Percentiles rank a stretch among this genome's conserved stretches.
Evolutionary conservation across 2,888 invertebrate genomes (phyloP).

Genomic region (Orthosia incerta): DNA sequence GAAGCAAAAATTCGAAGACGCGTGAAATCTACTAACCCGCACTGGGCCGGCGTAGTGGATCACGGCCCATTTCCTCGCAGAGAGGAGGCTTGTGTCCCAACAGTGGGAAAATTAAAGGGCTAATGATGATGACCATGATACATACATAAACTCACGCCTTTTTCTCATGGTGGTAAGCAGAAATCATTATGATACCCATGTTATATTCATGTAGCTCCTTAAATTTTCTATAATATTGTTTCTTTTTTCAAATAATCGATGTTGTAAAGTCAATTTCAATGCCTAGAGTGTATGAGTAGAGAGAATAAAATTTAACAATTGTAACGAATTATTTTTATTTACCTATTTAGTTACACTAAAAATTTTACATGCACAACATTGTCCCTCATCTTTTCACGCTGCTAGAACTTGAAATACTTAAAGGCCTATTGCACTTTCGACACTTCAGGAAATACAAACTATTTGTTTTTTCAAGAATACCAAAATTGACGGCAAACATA

Average conservation of each 20-base stretch:
- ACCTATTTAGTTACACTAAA: neutral
- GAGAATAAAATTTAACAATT: slow-evolving; percentile 8
- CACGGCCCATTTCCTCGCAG: no score
- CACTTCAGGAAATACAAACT: slow-evolving; percentile 71
- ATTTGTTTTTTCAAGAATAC: slow-evolving; percentile 71
- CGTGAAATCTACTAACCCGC: no score
- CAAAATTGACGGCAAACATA: slow-evolving; percentile 74
- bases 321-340: slow-evolving; percentile 13
- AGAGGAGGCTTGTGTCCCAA: no score
- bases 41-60: no score
- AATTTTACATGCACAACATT: slow-evolving; percentile 12
- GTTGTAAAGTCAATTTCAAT: neutral
- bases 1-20: no score
- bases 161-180: no score
- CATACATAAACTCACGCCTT: no score
- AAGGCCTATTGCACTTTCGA: neutral
- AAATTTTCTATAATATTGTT: no score
- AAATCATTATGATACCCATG: no score
- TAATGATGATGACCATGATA: no score
- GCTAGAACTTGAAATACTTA: slow-evolving; percentile 6
- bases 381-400: neutral
- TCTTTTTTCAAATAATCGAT: neutral
- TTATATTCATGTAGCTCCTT: no score
- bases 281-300: neutral
- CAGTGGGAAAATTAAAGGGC: no score